Percentiles rank a stretch among this genome's conserved stretches.
Evolutionary conservation across 2,797 vertebrate species (phyloP).

Genomic region (Periparus ater): DNA sequence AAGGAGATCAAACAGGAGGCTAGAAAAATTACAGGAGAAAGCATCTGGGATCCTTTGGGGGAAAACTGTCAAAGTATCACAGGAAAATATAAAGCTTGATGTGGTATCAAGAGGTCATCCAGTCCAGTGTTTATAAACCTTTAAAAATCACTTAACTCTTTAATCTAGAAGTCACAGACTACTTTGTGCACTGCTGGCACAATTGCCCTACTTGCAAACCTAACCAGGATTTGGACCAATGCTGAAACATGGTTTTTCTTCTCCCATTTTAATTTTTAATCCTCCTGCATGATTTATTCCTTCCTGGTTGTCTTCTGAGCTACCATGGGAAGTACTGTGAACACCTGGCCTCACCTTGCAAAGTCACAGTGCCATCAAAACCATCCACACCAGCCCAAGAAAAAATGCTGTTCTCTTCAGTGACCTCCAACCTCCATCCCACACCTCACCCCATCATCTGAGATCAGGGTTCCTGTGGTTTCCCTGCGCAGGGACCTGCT

Average conservation of each 20-base stretch:
- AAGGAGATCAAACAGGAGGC: constrained; percentile 3
- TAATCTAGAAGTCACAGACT: not conserved
- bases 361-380: not conserved
- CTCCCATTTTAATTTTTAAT: rapidly evolving
- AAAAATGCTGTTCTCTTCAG: rapidly evolving
- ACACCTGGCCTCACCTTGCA: not conserved
- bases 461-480: not conserved
- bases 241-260: rapidly evolving
- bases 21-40: not conserved
- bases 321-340: not conserved
- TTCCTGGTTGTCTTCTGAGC: not conserved
- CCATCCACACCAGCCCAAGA: not conserved
- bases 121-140: not conserved
- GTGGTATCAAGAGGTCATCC: not conserved
- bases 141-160: not conserved
- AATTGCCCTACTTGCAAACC: not conserved
- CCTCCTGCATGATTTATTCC: not conserved
- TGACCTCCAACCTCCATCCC: rapidly evolving
- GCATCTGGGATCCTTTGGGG: not conserved
- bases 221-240: not conserved
- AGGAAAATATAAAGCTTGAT: not conserved
- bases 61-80: not conserved
- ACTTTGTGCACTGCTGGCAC: not conserved
- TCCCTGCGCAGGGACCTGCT: not conserved
- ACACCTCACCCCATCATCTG: rapidly evolving